Evolutionary conservation across 2,113 vertebrate species (phyloP), one percentile per base, ranked within the genome.

Genomic region (Todiramphus saurophagus): DNA sequence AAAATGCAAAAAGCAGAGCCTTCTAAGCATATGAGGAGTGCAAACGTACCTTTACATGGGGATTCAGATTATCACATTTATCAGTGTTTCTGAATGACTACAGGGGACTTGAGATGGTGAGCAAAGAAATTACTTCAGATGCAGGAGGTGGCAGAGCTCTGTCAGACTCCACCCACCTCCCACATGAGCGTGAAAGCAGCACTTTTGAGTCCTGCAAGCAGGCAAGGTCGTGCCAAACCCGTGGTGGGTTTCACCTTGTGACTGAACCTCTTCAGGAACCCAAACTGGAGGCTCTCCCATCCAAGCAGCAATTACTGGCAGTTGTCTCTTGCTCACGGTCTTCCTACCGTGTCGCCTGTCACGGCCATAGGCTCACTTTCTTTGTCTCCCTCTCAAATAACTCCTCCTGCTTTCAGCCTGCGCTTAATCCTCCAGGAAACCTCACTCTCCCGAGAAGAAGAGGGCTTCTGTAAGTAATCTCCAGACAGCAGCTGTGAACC

Each of bases 401-500:
- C 62, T 78, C 89, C 95, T 89, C 91, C 91, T 93, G 89, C 81
- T 94, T 84, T 87, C 94, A 94, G 89, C 66, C 84, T 84, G 87
- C 28, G 37, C 84, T 82, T 93, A 97, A 96, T 96, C 93, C 94
- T 95, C 69, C 94, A 96, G 96, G 95, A 97, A 97, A 96, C 94
- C 89, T 87, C 74, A 75, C 83, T 95, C 91, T 95, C 62, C 77
- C 4, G 1, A 87, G 93, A 96, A 97, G 96, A 96, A 96, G 87
- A 89, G 95, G 16, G 77, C 94, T 96, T 96, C 95, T 97, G 95
- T 97, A 89, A 16, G 0, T 97, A 89, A 97, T 96, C 96, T 95
- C 91, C 96, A 96, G 96, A 97, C 95, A 91, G 94, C 96, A 97
- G 96, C 96, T 97, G 96, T 95, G 95, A 96, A 87, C 94, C 67